Evolutionary conservation across 2,888 invertebrate genomes (phyloP).

Genomic region (Stenchaetothrips biformis): DNA sequence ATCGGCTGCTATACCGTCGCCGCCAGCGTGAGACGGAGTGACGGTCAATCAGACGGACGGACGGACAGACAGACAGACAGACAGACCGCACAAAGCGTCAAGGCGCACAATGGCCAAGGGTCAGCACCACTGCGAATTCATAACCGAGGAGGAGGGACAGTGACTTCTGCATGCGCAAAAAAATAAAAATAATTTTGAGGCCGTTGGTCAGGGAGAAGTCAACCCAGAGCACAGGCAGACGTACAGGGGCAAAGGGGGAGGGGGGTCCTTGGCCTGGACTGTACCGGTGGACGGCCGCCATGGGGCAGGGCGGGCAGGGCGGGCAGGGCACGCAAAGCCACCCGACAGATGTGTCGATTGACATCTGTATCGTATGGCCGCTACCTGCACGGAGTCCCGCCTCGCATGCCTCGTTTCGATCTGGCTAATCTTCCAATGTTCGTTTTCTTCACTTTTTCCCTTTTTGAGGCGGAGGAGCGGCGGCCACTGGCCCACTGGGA

Average conservation of each 20-base stretch:
- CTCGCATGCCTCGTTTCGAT: neutral
- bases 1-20: no score
- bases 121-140: no score
- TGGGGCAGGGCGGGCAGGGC: neutral
- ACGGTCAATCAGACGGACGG: no score
- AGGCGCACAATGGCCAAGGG: no score
- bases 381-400: neutral
- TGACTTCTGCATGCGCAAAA: neutral
- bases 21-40: no score
- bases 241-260: neutral
- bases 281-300: neutral
- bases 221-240: no score
- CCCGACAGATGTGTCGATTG: constrained; percentile 11
- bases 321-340: neutral
- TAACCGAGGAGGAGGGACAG: no score
- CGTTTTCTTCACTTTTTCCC: constrained; percentile 8
- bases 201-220: no score
- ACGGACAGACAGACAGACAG: no score
- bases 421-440: constrained; percentile 11
- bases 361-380: constrained; percentile 6
- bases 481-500: neutral
- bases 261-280: neutral
- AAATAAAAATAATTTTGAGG: neutral
- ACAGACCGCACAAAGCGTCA: no score
- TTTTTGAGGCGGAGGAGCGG: neutral